Conservation (phyloP, 1,140 invertebrate genomes). For the Hylaeus anthracinus region DNA sequence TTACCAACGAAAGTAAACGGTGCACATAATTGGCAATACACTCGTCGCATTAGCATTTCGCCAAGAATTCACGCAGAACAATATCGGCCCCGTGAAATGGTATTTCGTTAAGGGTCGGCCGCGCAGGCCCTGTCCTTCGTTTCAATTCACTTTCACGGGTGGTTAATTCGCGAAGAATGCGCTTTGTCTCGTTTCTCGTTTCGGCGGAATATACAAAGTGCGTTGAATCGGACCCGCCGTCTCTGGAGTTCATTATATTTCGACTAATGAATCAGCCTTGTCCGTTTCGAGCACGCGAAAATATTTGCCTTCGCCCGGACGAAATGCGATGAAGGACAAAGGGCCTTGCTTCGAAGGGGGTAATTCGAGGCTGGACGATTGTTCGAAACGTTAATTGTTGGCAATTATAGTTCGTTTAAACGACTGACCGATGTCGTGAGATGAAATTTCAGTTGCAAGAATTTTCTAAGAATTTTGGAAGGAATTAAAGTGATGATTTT, state of each 20-base stretch:
- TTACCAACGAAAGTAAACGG: background rate
- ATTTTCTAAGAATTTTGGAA: too few relatives aligned
- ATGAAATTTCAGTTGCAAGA: too few relatives aligned
- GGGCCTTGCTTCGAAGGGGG: background rate
- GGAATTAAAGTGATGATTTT: too few relatives aligned
- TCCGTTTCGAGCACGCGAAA: slow-evolving; percentile 1
- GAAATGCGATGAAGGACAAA: background rate
- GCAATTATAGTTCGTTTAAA: background rate
- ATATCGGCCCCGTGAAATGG: slow-evolving; percentile 1
- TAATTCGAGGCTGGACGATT: background rate
- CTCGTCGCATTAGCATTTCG: slow-evolving; percentile 27
- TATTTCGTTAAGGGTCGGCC: background rate
- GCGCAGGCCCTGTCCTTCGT: slow-evolving; percentile 16
- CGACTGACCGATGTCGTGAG: too few relatives aligned
- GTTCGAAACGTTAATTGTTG: background rate
- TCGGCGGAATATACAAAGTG: slow-evolving; percentile 8
- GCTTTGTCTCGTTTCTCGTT: background rate
- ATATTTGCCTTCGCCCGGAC: background rate
- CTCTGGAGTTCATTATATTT: background rate
- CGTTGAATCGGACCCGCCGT: background rate
- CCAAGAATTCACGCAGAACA: background rate
- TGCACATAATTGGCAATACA: slow-evolving; percentile 35
- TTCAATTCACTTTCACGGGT: slow-evolving; percentile 49
- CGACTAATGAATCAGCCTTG: slow-evolving; percentile 10
- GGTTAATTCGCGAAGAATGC: slow-evolving; percentile 15